phyloP scores from a whole-genome alignment of 2,113 vertebrate species.

The Anser brachyrhynchus region DNA sequence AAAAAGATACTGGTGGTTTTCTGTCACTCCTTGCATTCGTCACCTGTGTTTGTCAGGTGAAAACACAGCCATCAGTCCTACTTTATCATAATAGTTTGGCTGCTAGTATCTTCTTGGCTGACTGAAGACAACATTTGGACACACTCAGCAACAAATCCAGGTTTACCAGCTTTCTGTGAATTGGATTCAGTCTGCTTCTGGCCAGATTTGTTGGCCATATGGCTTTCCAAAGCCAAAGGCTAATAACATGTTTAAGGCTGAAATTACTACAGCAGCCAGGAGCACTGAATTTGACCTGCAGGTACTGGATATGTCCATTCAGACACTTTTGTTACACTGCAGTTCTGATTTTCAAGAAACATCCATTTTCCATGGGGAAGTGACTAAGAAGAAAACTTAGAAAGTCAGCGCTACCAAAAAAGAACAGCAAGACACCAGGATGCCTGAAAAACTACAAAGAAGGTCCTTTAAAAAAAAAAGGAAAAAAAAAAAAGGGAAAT shows the following conservation, averaged over 20 bases:
- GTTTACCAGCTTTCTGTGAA: slow-evolving; percentile 67
- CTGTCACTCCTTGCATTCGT: neutral
- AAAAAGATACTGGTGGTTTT: neutral
- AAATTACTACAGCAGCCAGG: slow-evolving; percentile 30
- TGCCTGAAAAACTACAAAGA: neutral
- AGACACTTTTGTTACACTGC: neutral
- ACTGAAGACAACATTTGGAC: slow-evolving; percentile 65
- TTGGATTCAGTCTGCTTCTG: slow-evolving; percentile 62
- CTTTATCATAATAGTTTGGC: slow-evolving; percentile 34
- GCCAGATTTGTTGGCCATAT: slow-evolving; percentile 68
- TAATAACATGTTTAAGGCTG: slow-evolving; percentile 45
- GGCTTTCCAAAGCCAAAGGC: slow-evolving; percentile 68
- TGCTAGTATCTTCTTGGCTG: slow-evolving; percentile 54
- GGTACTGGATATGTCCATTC: neutral
- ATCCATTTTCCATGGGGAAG: accelerated
- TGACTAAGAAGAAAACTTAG: neutral
- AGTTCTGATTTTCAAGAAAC: neutral
- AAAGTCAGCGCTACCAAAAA: neutral
- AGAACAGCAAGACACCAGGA: neutral
- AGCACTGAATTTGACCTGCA: slow-evolving; percentile 11
- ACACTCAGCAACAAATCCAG: slow-evolving; percentile 45
- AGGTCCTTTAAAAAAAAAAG: neutral
- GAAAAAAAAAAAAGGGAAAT: neutral
- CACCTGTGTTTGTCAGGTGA: slow-evolving; percentile 22
- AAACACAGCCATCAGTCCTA: slow-evolving; percentile 13